Conservation (phyloP, 2,113 vertebrate species). For the Glaucomys volans region DNA sequence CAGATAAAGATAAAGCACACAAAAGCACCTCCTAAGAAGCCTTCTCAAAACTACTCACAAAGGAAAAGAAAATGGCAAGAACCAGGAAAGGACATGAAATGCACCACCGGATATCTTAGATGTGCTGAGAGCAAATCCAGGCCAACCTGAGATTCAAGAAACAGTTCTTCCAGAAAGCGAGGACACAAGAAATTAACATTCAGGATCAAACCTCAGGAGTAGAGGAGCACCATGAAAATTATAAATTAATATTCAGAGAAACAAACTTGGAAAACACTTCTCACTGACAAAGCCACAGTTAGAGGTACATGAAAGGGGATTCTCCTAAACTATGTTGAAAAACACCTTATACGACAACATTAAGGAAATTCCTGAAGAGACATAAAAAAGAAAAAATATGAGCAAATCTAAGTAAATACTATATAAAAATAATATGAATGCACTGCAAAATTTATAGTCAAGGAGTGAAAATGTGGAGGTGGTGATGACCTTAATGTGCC, state of each 20-base stretch:
- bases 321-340: not conserved
- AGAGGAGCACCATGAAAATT: not conserved
- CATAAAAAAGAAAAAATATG: not conserved
- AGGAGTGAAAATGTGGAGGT: not conserved
- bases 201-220: not conserved
- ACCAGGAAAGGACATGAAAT: not conserved
- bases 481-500: not conserved
- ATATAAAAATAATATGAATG: not conserved
- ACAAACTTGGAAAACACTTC: not conserved
- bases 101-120: not conserved
- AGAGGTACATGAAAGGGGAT: not conserved
- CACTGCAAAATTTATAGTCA: not conserved
- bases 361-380: not conserved
- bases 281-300: not conserved
- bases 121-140: not conserved
- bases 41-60: not conserved
- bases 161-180: not conserved
- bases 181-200: not conserved
- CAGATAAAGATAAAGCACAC: not conserved
- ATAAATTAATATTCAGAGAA: not conserved
- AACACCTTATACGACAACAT: not conserved
- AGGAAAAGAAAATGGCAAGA: not conserved
- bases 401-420: not conserved
- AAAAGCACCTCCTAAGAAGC: not conserved
- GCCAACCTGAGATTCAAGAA: not conserved